Base-by-base conservation (phyloP, 2,888 invertebrate genomes). In the Nomada fabriciana region DNA sequence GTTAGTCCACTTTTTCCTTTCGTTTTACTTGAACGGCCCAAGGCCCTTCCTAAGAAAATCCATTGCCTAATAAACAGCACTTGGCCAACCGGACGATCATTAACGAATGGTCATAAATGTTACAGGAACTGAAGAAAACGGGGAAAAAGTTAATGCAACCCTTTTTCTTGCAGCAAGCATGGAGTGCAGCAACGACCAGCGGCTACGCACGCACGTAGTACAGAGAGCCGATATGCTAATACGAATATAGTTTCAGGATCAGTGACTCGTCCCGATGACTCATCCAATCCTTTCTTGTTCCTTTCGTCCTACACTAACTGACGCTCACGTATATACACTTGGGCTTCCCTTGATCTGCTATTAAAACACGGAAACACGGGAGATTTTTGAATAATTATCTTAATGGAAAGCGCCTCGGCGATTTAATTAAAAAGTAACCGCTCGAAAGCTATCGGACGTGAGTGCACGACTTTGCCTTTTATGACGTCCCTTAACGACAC, bases 201-300 rank as follows among this genome's bases (percentile, higher is more conserved):
- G 69, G 47, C 25, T 36, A 64, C 57, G 47, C 47, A 20, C 25
- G 25, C 25, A 25, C 43, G 10, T 10, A 50, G 47, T 50, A 61
- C 53, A 42, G 42, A 57, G 71, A 67, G 65, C 57, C 68, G 70
- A 88, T 89, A 88, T 85, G 88, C 82, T 84, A 88, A 90, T 90
- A 83, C 76, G 82, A 89, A 87, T 90, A 87, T 87, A 83, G 84
- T 73, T 55, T 80, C 82, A 77, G 59, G 67, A 85, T 87, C 86
- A 76, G 69, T 71, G 85, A 83, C 84, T 81, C 77, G 76, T 81
- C 78, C 53, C 60, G 76, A 76, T 88, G 89, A 89, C 84, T 89
- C 89, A 86, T 75, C 85, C 71, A 55, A 55, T 71, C 81, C 75
- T 82, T 83, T 84, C 85, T 36, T 77, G 77, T 75, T 70, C 65